Evolutionary conservation across 2,797 vertebrate genomes (phyloP).

Genomic region (Babyrousa celebensis): DNA sequence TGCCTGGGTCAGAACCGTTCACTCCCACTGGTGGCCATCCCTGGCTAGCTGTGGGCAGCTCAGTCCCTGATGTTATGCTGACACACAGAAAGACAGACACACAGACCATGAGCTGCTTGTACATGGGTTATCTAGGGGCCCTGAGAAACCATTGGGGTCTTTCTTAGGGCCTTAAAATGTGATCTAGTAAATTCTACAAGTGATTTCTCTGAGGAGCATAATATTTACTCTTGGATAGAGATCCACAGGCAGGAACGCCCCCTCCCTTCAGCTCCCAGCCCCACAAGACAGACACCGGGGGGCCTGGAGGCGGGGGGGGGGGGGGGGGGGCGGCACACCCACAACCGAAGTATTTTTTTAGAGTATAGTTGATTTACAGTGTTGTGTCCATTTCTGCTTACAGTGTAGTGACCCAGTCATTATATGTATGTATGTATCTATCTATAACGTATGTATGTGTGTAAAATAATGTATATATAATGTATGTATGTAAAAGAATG

Average conservation of each 20-base stretch:
- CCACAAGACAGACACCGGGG: not conserved
- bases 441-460: too few relatives aligned
- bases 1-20: not conserved
- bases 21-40: not conserved
- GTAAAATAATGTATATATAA: too few relatives aligned
- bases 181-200: not conserved
- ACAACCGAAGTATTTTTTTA: too few relatives aligned
- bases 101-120: not conserved
- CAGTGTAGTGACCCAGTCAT: too few relatives aligned
- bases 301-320: too few relatives aligned
- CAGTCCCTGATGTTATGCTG: not conserved
- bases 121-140: not conserved
- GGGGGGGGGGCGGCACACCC: too few relatives aligned
- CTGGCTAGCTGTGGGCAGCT: not conserved
- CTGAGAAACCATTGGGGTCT: not conserved
- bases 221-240: not conserved
- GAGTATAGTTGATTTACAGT: too few relatives aligned
- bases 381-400: too few relatives aligned
- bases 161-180: not conserved
- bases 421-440: too few relatives aligned
- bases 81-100: not conserved
- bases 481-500: too few relatives aligned
- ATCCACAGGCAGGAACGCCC: not conserved
- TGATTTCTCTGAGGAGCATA: not conserved
- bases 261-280: not conserved